Percentiles rank a stretch among this genome's conserved stretches.
These are phyloP conservation scores for Lutjanus erythropterus DNA, from an alignment of 2,113 vertebrate genomes.

Conservation along the genomic window DNA sequence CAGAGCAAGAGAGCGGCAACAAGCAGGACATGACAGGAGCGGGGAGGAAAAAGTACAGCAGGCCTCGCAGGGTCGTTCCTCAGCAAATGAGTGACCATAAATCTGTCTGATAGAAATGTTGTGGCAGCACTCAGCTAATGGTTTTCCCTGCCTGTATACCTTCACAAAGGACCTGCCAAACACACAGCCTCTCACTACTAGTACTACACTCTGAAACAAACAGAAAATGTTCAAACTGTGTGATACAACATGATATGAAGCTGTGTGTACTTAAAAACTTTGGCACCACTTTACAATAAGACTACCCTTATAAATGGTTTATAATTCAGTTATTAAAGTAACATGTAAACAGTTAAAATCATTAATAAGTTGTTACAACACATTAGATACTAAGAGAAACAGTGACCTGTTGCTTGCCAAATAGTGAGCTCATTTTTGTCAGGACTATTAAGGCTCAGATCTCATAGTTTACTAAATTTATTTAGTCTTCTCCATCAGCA, in stretches of 20 bases:
- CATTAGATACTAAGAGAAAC: no score
- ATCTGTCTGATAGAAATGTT: constrained; percentile 55
- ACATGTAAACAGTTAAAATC: no score
- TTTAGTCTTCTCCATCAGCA: no score
- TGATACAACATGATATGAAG: constrained; percentile 21
- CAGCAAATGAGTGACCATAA: constrained; percentile 42
- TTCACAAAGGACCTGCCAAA: constrained; percentile 19
- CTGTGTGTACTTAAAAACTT: constrained; percentile 15
- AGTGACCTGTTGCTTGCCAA: no score
- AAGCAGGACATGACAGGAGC: constrained; percentile 24
- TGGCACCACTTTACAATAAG: no score
- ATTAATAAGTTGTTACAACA: no score
- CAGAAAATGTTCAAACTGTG: constrained; percentile 23
- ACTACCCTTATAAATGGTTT: no score
- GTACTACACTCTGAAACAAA: constrained; percentile 20
- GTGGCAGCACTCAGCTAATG: constrained; percentile 55
- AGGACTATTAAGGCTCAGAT: no score
- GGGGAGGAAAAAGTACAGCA: constrained; percentile 11
- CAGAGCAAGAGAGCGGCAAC: neutral
- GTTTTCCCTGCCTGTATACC: constrained; percentile 37
- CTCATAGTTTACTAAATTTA: no score
- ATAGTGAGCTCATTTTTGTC: no score
- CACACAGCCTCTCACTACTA: neutral
- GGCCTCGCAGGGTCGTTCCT: constrained; percentile 32
- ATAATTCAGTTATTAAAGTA: no score